phyloP scores from a whole-genome alignment of 2,113 vertebrate species.

The Dasyurus viverrinus region DNA sequence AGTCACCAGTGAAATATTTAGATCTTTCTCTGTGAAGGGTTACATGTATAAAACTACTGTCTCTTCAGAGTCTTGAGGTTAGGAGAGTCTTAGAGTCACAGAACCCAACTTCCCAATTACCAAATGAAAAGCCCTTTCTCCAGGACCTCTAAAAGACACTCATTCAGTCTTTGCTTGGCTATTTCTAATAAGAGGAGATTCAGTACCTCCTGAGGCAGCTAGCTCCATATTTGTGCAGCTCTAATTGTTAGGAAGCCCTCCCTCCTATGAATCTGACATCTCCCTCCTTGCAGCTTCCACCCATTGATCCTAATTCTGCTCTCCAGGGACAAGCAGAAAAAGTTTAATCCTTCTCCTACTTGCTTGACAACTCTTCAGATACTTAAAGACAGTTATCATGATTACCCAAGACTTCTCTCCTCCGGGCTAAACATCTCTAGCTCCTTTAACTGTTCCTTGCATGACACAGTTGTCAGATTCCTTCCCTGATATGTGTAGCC shows the following conservation, averaged over 20 bases:
- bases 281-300: neutral
- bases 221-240: neutral
- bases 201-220: neutral
- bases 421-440: neutral
- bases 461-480: neutral
- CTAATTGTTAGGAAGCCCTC: neutral
- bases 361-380: neutral
- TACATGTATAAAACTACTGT: neutral
- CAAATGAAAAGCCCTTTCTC: neutral
- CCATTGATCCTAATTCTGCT: neutral
- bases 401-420: neutral
- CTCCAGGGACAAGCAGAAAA: neutral
- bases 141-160: neutral
- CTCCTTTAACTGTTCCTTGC: neutral
- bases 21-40: neutral
- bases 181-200: neutral
- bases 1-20: neutral
- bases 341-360: neutral
- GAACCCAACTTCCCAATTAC: neutral
- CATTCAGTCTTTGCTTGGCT: neutral
- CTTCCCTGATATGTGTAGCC: neutral
- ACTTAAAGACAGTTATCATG: neutral
- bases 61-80: neutral
- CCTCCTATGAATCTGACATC: neutral
- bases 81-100: neutral